Evolutionary conservation across 2,113 vertebrate species (phyloP).

Genomic region (Pseudorectes ferrugineus): DNA sequence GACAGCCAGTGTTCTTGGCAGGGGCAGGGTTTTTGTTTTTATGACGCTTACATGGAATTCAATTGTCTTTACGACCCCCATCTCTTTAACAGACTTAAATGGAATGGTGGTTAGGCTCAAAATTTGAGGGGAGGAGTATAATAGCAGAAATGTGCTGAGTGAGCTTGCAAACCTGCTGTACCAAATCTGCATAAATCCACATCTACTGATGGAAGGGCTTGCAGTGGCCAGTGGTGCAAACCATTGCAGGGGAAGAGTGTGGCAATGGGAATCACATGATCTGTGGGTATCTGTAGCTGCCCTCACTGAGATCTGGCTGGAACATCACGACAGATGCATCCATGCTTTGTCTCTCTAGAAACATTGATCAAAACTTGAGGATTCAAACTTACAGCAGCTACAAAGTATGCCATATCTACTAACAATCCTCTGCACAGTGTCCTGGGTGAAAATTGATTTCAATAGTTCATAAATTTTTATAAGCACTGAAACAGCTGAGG

Average conservation of each 20-base stretch:
- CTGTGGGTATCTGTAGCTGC: not conserved
- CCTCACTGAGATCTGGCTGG: not conserved
- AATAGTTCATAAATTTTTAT: not conserved
- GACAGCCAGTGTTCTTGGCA: not conserved
- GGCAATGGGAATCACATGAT: not conserved
- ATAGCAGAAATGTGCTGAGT: not conserved
- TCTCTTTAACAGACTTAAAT: not conserved
- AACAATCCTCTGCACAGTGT: not conserved
- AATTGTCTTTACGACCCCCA: not conserved
- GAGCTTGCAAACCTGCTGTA: not conserved
- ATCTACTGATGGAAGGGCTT: not conserved
- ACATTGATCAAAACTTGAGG: not conserved
- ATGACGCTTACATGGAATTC: not conserved
- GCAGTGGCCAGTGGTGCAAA: not conserved
- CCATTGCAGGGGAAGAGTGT: not conserved
- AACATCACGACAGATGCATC: not conserved
- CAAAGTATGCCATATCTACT: not conserved
- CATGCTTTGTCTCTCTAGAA: not conserved
- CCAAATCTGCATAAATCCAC: not conserved
- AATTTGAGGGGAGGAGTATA: not conserved
- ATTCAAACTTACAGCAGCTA: not conserved
- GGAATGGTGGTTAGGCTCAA: not conserved
- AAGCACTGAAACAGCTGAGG: not conserved
- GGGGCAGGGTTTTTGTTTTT: not conserved
- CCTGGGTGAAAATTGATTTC: not conserved